Conservation (phyloP, 2,113 vertebrate genomes). For the Paramormyrops kingsleyae region DNA sequence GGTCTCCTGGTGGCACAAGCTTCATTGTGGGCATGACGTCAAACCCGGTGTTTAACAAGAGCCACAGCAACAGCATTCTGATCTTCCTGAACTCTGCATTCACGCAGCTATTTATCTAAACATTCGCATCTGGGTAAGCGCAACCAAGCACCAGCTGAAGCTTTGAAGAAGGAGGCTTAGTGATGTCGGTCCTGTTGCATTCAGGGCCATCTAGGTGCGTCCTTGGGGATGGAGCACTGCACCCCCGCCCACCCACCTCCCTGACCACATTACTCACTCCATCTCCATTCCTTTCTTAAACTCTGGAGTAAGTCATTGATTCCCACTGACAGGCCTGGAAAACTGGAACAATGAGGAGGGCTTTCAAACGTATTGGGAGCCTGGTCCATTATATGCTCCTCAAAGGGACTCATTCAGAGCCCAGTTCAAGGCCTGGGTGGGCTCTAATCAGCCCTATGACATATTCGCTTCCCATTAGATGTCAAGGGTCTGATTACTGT, state of each 20-base stretch:
- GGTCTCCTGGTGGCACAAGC: neutral
- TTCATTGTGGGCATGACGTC: neutral
- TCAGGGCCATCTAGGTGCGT: constrained; percentile 10
- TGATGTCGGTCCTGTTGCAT: neutral
- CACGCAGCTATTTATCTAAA: neutral
- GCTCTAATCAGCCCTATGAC: neutral
- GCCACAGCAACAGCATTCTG: neutral
- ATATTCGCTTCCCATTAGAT: neutral
- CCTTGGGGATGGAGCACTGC: neutral
- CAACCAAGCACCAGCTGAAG: neutral
- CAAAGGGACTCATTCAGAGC: constrained; percentile 22
- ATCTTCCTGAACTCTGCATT: neutral
- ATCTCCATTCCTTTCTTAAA: constrained; percentile 21
- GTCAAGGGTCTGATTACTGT: constrained; percentile 13
- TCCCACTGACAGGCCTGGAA: constrained; percentile 11
- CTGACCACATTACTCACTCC: constrained; percentile 14
- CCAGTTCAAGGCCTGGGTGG: neutral
- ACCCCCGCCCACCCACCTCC: neutral
- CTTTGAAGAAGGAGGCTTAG: neutral
- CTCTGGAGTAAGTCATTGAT: constrained; percentile 21
- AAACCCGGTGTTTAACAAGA: neutral
- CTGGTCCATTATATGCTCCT: constrained; percentile 18
- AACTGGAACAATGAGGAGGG: constrained; percentile 19
- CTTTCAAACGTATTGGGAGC: constrained; percentile 23
- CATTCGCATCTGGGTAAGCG: neutral